Base-by-base conservation (phyloP, 1,140 invertebrate genomes). In the Calliopsis andreniformis region DNA sequence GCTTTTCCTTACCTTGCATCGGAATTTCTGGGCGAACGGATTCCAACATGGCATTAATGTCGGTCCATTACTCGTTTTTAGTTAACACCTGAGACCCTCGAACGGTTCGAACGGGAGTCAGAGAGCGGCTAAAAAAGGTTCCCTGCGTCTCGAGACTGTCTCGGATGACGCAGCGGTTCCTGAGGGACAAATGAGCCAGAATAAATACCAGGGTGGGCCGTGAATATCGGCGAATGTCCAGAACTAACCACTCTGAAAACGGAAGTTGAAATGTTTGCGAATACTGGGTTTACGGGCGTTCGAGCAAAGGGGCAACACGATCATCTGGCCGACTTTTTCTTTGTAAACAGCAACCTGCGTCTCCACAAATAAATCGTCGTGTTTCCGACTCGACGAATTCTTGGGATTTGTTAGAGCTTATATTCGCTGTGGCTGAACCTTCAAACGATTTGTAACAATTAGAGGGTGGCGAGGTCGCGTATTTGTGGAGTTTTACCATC, bases 171-270 rank as follows among this genome's bases (percentile, higher is more conserved):
- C 70, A 64, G 76, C 71, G 53, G 61, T 78, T 87, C 75, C 67
- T 70, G 53, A 32, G 78, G 87, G 83, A 90, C 89, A 89, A 90
- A 91, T 90, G 88, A 88, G 86, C 85, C 86, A 89, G 89, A 89
- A 90, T 91, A 89, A 90, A 89, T 85, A 87, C 78, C 59, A 81
- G 80, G 85, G 85, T 85, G 86, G 85, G 87, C 76, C 83, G 86
- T 89, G 86, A 87, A 89, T 79, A 81, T 85, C 80, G 83, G 86
- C 87, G 87, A 89, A 89, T 89, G 86, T 80, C 84, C 85, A 89
- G 84, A 87, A 87, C 85, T 88, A 90, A 90, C 83, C 87, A 87
- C 63, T 84, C 78, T 73, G 84, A 86, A 86, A 84, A 81, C 73
- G 79, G 77, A 80, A 80, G 68, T 67, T 59, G 68, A 55, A 64